Evolutionary conservation across 2,113 vertebrate genomes (phyloP).

Genomic region (Myocastor coypus): DNA sequence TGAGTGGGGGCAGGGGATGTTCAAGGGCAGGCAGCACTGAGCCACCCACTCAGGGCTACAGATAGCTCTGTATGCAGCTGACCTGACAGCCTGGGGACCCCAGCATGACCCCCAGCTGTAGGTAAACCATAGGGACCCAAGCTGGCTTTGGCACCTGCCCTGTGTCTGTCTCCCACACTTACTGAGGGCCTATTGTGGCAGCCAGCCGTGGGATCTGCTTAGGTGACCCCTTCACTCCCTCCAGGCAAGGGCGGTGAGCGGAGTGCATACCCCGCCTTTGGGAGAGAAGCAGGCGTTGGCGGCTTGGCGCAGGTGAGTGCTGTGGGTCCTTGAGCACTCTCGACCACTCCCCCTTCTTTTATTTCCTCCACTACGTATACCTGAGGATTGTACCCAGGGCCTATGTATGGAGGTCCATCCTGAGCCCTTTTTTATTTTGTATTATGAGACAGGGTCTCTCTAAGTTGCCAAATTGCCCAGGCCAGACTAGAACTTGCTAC

Average conservation of each 20-base stretch:
- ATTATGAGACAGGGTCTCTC: not conserved
- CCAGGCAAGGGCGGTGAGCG: conserved; percentile 94
- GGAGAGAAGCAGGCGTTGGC: conserved; percentile 90
- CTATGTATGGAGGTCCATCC: not conserved
- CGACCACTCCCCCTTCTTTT: not conserved
- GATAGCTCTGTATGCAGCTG: not conserved
- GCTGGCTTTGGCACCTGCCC: not conserved
- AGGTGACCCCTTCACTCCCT: not conserved
- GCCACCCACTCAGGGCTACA: not conserved
- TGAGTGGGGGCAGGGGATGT: not conserved
- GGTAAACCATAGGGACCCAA: not conserved
- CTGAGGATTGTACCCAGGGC: not conserved
- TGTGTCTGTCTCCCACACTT: not conserved
- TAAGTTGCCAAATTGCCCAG: not conserved
- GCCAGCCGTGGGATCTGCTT: not conserved
- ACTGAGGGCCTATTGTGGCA: rapidly evolving
- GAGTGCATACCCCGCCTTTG: conserved; percentile 91
- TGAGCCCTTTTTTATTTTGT: not conserved
- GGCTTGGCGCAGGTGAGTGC: conserved; percentile 87
- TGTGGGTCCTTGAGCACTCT: too few species aligned
- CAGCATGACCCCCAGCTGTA: not conserved
- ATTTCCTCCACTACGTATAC: not conserved
- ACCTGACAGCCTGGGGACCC: too few species aligned
- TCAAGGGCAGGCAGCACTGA: not conserved
- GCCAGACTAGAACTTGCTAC: too few species aligned